A percentile compares a stretch with the other conserved stretches of the same genome.
Evolutionary conservation across 2,113 vertebrate species (phyloP).

Genomic region (Austrofundulus limnaeus): DNA sequence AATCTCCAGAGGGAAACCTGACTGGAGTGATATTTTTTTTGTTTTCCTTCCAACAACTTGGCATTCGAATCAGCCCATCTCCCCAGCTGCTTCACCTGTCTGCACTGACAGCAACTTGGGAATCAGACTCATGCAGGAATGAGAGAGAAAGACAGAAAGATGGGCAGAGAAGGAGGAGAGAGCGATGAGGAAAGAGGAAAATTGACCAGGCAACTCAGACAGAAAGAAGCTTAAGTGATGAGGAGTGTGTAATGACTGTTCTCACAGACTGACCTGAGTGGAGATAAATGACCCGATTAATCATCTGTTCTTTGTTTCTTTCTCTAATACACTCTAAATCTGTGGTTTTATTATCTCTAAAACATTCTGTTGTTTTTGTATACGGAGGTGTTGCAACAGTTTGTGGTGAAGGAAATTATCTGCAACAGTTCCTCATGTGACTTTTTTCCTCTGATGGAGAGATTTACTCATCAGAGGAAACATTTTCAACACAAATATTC

Average conservation of each 20-base stretch:
- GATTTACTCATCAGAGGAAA: no score
- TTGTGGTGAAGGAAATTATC: background rate
- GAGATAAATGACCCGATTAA: background rate
- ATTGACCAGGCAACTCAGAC: constrained; percentile 3
- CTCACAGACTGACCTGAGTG: background rate
- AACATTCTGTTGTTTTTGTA: background rate
- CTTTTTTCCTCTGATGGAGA: no score
- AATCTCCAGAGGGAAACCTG: constrained; percentile 52
- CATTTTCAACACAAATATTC: no score
- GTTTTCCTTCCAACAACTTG: constrained; percentile 40
- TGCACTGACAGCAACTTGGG: constrained; percentile 68
- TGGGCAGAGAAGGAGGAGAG: constrained; percentile 21
- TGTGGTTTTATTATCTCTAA: background rate
- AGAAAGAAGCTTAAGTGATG: constrained; percentile 36
- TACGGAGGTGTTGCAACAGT: background rate
- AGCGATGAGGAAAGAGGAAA: constrained; percentile 24
- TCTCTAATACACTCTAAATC: background rate
- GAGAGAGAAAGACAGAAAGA: constrained; percentile 54
- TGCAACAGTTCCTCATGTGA: no score
- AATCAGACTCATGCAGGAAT: constrained; percentile 60
- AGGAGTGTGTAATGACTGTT: constrained; percentile 10
- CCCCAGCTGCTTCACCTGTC: constrained; percentile 66
- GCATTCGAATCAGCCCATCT: constrained; percentile 51
- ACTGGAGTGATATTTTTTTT: constrained; percentile 37
- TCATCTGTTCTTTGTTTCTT: background rate